A percentile compares a stretch with the other conserved stretches of the same genome.
Conservation (phyloP, 2,113 vertebrate species). For the Phylloscopus trochiloides region DNA sequence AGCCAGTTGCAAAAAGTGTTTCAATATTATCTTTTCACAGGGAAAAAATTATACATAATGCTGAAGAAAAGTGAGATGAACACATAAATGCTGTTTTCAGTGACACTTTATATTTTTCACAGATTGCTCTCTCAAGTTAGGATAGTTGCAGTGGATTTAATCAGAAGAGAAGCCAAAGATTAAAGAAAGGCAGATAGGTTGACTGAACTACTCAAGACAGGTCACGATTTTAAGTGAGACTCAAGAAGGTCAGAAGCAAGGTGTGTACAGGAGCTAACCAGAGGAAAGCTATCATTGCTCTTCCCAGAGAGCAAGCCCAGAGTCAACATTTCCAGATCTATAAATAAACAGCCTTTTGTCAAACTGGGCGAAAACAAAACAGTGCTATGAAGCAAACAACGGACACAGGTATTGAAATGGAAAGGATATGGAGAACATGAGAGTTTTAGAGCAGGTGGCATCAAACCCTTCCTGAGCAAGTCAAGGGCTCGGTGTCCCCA, state of each 20-base stretch:
- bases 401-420: neutral
- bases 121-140: neutral
- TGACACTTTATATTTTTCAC: neutral
- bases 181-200: neutral
- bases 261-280: neutral
- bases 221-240: neutral
- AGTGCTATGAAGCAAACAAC: neutral
- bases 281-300: neutral
- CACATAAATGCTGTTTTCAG: constrained; percentile 16
- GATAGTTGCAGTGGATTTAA: neutral
- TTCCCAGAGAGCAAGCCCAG: neutral
- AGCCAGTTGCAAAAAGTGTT: neutral
- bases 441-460: constrained; percentile 44
- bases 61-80: constrained; percentile 12
- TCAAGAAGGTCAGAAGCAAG: neutral
- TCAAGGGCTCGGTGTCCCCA: neutral
- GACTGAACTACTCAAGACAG: neutral
- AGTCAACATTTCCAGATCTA: neutral
- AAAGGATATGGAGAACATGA: neutral
- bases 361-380: neutral
- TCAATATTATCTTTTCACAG: constrained; percentile 6
- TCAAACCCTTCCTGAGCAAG: constrained; percentile 13
- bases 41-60: neutral
- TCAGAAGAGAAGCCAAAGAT: neutral
- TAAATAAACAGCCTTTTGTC: neutral